Conservation (phyloP, 2,113 vertebrate species). For the Lepisosteus osseus region DNA sequence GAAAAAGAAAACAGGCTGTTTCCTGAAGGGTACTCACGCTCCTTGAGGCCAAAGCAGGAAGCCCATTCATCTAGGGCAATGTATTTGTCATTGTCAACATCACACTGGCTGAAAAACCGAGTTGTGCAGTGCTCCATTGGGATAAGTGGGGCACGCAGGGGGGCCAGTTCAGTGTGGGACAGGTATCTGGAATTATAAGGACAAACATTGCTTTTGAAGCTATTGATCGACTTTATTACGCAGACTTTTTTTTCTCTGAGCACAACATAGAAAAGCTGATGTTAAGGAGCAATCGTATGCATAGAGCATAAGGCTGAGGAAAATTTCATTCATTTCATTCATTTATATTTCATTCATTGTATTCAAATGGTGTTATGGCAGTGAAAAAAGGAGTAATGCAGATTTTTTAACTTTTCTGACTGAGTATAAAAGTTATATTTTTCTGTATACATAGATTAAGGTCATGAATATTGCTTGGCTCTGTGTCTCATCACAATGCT, state of each 20-base stretch:
- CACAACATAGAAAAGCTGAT: neutral
- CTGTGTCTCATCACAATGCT: too few species aligned
- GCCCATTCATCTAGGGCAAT: constrained; percentile 97
- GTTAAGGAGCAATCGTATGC: neutral
- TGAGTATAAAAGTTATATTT: too few species aligned
- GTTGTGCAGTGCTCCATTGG: constrained; percentile 99
- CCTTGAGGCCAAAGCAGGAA: constrained; percentile 92
- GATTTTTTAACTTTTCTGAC: too few species aligned
- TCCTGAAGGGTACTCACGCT: constrained; percentile 74
- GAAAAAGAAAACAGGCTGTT: too few species aligned
- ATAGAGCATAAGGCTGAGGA: too few species aligned
- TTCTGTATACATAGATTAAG: too few species aligned
- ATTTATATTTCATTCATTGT: too few species aligned
- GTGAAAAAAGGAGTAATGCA: too few species aligned
- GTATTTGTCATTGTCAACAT: constrained; percentile 92
- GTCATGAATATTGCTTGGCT: too few species aligned
- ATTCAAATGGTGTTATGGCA: too few species aligned
- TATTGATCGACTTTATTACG: neutral
- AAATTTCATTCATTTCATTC: too few species aligned
- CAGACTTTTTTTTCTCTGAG: neutral
- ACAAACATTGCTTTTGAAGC: neutral
- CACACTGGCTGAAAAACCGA: constrained; percentile 90
- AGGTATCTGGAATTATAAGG: constrained; percentile 74
- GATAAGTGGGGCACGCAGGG: constrained; percentile 91
- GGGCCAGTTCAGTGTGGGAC: constrained; percentile 94